A percentile compares a stretch with the other conserved stretches of the same genome.
phyloP scores from a whole-genome alignment of 2,797 vertebrate genomes.

The Thunnus albacares region DNA sequence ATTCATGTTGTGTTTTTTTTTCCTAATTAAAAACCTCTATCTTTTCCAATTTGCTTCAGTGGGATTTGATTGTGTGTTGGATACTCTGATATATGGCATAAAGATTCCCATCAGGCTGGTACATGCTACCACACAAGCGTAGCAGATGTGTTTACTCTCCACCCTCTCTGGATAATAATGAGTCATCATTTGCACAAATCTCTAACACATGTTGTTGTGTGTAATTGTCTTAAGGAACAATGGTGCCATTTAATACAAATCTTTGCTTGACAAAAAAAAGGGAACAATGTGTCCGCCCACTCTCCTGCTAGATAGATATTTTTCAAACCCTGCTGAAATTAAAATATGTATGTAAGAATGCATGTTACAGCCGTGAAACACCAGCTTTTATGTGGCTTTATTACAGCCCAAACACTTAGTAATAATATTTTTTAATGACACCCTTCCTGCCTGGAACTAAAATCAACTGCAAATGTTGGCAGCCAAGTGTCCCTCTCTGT shows the following conservation, averaged over 20 bases:
- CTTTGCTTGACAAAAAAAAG: neutral
- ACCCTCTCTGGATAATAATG: slow-evolving; percentile 43
- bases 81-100: neutral
- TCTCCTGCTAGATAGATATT: neutral
- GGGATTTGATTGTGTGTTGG: neutral
- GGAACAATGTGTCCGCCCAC: neutral
- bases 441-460: neutral
- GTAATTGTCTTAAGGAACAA: slow-evolving; percentile 15
- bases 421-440: neutral
- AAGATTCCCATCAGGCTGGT: slow-evolving; percentile 19
- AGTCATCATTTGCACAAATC: slow-evolving; percentile 57
- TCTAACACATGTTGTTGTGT: slow-evolving; percentile 26
- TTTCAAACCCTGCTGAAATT: too few relatives aligned
- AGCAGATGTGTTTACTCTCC: slow-evolving; percentile 67
- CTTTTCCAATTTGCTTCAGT: too few relatives aligned
- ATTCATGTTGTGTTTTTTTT: too few relatives aligned
- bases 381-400: neutral
- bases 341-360: too few relatives aligned
- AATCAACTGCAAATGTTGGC: slow-evolving; percentile 18
- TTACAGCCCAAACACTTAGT: neutral
- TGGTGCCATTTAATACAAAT: slow-evolving; percentile 14
- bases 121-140: slow-evolving; percentile 22
- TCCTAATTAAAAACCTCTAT: too few relatives aligned
- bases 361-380: neutral
- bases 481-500: slow-evolving; percentile 3